A percentile compares a stretch with the other conserved stretches of the same genome.
These are phyloP conservation scores for Caenorhabditis sp. DNA, from an alignment of 2,888 invertebrate genomes.

Conservation along the genomic window DNA sequence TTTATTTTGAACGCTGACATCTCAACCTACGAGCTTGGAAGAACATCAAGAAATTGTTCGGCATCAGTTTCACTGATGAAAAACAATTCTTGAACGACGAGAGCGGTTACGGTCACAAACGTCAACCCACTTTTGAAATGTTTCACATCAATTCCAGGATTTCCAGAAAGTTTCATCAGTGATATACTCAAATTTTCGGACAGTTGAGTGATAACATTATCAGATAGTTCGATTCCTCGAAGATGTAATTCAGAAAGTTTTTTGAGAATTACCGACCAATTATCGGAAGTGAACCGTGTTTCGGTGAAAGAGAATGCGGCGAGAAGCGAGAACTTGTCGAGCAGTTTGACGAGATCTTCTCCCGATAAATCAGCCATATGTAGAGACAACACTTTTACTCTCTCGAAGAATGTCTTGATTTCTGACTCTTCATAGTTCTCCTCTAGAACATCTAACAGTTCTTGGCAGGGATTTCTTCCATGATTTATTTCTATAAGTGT, in stretches of 20 bases:
- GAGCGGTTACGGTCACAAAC: slow-evolving; percentile 42
- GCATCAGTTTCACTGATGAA: slow-evolving; percentile 40
- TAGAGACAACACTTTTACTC: slow-evolving; percentile 20
- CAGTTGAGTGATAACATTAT: slow-evolving; percentile 22
- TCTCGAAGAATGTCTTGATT: slow-evolving; percentile 22
- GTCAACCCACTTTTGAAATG: slow-evolving; percentile 23
- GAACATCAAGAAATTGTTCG: slow-evolving; percentile 34
- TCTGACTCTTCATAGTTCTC: slow-evolving; percentile 15
- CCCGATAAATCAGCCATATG: slow-evolving; percentile 20
- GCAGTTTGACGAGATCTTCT: slow-evolving; percentile 15
- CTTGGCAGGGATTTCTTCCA: slow-evolving; percentile 38
- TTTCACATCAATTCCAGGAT: slow-evolving; percentile 35
- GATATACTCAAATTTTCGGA: slow-evolving; percentile 26
- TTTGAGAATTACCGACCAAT: slow-evolving; percentile 25
- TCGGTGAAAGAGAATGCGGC: slow-evolving; percentile 38
- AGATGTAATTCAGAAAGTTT: slow-evolving; percentile 23
- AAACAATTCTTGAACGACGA: slow-evolving; percentile 41
- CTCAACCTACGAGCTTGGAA: slow-evolving; percentile 28
- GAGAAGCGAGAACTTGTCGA: slow-evolving; percentile 26
- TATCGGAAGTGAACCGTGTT: slow-evolving; percentile 13
- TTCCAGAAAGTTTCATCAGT: slow-evolving; percentile 33
- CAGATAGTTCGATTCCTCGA: slow-evolving; percentile 37
- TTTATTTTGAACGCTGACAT: background rate
- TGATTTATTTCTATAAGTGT: slow-evolving; percentile 42
- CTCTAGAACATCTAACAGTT: slow-evolving; percentile 31